These are phyloP conservation scores for Neomorphus geoffroyi DNA, from an alignment of 2,797 vertebrate species.

Conservation along the genomic window DNA sequence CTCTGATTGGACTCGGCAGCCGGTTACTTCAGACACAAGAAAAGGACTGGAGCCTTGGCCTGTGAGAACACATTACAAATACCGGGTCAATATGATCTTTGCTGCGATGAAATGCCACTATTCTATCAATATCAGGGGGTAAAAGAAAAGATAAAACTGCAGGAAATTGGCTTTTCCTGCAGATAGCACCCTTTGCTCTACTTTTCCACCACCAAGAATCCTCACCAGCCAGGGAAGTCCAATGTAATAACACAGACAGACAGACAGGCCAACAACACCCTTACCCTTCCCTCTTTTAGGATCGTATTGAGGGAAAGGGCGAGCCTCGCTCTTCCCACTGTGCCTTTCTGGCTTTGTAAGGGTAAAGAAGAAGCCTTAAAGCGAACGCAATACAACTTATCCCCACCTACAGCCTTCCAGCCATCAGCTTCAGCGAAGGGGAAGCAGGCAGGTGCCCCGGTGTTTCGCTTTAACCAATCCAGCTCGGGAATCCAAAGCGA, in stretches of 20 bases:
- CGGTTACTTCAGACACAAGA: not conserved
- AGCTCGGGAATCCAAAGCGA: not conserved
- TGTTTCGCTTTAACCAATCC: not conserved
- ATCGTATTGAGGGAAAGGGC: not conserved
- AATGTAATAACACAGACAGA: not conserved
- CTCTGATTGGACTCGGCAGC: not conserved
- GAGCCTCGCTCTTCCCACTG: not conserved
- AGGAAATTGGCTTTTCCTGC: not conserved
- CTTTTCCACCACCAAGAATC: not conserved
- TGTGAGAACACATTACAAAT: not conserved
- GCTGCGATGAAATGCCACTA: not conserved
- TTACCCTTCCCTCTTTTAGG: not conserved
- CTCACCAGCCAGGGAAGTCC: not conserved
- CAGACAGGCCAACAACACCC: not conserved
- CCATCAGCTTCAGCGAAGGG: not conserved
- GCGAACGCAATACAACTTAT: accelerated
- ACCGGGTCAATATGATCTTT: not conserved
- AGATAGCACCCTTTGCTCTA: not conserved
- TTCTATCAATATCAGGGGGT: not conserved
- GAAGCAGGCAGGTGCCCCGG: not conserved
- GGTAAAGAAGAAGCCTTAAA: not conserved
- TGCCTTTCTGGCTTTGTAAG: not conserved
- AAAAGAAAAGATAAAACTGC: not conserved
- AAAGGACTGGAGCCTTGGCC: not conserved
- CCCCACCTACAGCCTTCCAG: not conserved